Base-by-base conservation (phyloP, 2,888 invertebrate species). In the Cephus runcator region DNA sequence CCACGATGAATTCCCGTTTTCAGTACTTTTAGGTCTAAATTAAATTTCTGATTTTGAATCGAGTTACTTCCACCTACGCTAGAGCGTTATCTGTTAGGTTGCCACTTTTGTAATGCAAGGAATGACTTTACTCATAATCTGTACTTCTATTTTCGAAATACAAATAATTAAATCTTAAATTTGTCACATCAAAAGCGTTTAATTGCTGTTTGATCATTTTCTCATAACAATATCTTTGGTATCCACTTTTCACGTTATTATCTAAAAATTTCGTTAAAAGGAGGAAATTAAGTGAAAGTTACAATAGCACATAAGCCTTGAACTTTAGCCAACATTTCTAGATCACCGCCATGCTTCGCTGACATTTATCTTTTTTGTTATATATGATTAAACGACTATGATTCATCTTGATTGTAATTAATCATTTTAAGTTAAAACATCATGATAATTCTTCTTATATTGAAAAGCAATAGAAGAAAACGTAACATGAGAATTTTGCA, bases 231-330 rank as follows among this genome's bases (percentile, higher is more conserved):
- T 56, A 15, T 6, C 6, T 23, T 56, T 15, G 23, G 9, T 23
- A 23, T 23, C 9, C 23, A 23, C 23, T 9, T 56, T 23, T 56
- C 23, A 23, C 9, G 56, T 0, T 56, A 23, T 23, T 56, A 23
- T 23, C 56, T 23, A 3, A 4, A 23, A 56, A 9, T 23, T 56
- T 9, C 56, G 56, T 6, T 9, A 56, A 56, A 56, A 56, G 9
- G 1, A 23, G 9, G 23, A 56, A 56, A 23, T 9, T 56, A 9
- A 77, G 83, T 79, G 83, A 83, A 83, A 83, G 83, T 77, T 75
- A 11, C 76, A 79, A 76, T 77, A 56, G 76, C 75, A 33, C 69
- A 71, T 35, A 40, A 76, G 69, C 40, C 40, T 56, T 56, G 56
- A 56, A 15, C 56, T 56, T 56, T 23, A 56, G 23, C 56, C 23